A percentile compares a stretch with the other conserved stretches of the same genome.
Conservation (phyloP, 92 coral and sea anemone genomes). For the Meandrina meandrites region DNA sequence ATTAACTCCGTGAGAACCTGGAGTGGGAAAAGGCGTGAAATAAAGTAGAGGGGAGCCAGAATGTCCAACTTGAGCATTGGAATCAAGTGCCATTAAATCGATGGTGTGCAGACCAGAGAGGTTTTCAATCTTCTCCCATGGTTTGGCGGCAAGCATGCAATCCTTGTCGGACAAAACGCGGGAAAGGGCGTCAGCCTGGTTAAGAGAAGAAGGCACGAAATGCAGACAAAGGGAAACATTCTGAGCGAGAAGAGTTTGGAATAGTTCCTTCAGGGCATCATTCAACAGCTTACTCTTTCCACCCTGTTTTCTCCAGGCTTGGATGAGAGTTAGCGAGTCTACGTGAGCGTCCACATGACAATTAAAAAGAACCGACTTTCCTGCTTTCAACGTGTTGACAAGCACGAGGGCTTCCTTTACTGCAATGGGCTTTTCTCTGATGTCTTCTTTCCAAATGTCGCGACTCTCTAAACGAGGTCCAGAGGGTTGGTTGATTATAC, state of each 20-base stretch:
- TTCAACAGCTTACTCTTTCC: conserved; percentile 53
- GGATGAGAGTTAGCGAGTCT: conserved; percentile 44
- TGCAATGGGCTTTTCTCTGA: conserved; percentile 48
- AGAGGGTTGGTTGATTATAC: not conserved
- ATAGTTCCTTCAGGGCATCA: conserved; percentile 40
- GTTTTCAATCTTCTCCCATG: conserved; percentile 34
- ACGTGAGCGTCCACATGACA: conserved; percentile 55
- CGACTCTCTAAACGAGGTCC: conserved; percentile 29
- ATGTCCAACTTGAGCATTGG: conserved; percentile 27
- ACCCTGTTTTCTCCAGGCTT: conserved; percentile 66
- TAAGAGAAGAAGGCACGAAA: conserved; percentile 44
- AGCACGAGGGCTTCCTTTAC: conserved; percentile 68
- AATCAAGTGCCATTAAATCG: conserved; percentile 34
- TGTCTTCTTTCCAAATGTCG: conserved; percentile 38
- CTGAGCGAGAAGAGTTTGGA: conserved; percentile 29
- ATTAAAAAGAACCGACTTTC: conserved; percentile 33
- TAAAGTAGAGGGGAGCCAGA: not conserved
- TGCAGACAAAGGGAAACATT: conserved; percentile 45
- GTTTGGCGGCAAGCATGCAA: conserved; percentile 29
- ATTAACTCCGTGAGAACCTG: not conserved
- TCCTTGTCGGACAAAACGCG: too few species aligned
- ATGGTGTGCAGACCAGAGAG: conserved; percentile 40
- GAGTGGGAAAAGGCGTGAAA: conserved; percentile 15
- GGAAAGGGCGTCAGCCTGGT: conserved; percentile 45
- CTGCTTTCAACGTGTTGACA: conserved; percentile 35